Base-by-base conservation (phyloP, 2,113 vertebrate genomes). In the Otus sunia region DNA sequence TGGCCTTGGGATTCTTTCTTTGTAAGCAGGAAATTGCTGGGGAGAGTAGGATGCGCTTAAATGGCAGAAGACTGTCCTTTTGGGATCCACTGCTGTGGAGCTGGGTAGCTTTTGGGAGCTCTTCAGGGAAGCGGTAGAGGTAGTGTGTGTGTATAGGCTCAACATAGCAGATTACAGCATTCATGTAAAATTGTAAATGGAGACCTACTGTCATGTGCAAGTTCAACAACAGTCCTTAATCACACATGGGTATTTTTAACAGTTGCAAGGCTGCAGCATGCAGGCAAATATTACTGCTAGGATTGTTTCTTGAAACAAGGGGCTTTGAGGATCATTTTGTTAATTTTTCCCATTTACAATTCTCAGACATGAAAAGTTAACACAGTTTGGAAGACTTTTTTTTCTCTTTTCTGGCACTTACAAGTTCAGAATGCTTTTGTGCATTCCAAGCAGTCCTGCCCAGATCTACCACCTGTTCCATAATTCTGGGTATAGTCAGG, bases 401-500 rank as follows among this genome's bases (percentile, higher is more conserved):
- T 68, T 73, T 23, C 49, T 94, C 96, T 97, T 98, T 96, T 89
- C 96, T 98, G 98, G 98, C 98, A 97, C 96, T 98, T 90, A 81
- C 94, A 97, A 98, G 97, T 98, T 98, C 97, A 97, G 97, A 96
- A 98, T 25, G 98, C 95, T 97, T 98, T 97, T 98, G 96, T 98
- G 98, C 97, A 97, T 98, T 98, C 98, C 98, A 98, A 98, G 96
- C 98, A 98, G 98, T 96, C 97, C 97, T 98, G 97, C 98, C 98
- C 98, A 98, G 97, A 98, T 97, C 98, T 97, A 88, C 98, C 98
- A 98, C 98, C 98, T 98, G 98, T 98, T 98, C 98, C 94, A 85
- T 98, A 97, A 98, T 98, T 98, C 98, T 98, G 98, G 98, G 98
- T 98, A 98, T 97, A 98, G 98, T 97, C 97, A 98, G 98, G 98